These are phyloP conservation scores for Rhinichthys osculus DNA, from an alignment of 2,797 vertebrate species.

Conservation along the genomic window DNA sequence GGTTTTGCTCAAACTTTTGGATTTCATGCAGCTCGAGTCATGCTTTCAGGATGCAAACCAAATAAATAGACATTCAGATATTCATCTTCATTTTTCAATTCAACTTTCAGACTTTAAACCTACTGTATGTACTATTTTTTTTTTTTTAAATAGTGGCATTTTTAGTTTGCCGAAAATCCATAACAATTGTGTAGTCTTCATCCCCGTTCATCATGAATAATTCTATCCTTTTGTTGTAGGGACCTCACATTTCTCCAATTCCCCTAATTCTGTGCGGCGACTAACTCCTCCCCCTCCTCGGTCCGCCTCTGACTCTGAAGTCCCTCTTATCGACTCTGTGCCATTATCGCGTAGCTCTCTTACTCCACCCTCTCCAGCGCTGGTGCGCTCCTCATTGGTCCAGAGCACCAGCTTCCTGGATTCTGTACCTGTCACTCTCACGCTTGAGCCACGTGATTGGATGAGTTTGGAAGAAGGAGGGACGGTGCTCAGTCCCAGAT, in stretches of 20 bases:
- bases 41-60: not conserved
- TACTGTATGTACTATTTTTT: not conserved
- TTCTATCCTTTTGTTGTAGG: conserved; percentile 59
- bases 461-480: conserved; percentile 74
- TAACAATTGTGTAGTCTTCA: not conserved
- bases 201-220: not conserved
- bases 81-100: not conserved
- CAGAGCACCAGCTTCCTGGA: conserved; percentile 86
- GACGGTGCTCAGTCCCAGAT: conserved; percentile 62
- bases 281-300: conserved; percentile 62
- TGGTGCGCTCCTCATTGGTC: conserved; percentile 72
- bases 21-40: not conserved
- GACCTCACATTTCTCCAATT: conserved; percentile 67
- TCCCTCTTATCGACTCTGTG: conserved; percentile 54
- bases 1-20: not conserved
- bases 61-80: not conserved
- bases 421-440: conserved; percentile 80
- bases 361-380: conserved; percentile 64
- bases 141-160: not conserved
- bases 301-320: conserved; percentile 56
- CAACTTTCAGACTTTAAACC: not conserved
- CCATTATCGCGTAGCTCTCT: conserved; percentile 44
- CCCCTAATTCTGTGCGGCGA: conserved; percentile 73
- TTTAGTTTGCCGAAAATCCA: not conserved
- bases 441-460: conserved; percentile 79